Conservation (phyloP, 1,140 invertebrate genomes). For the Drosophila burlai region DNA sequence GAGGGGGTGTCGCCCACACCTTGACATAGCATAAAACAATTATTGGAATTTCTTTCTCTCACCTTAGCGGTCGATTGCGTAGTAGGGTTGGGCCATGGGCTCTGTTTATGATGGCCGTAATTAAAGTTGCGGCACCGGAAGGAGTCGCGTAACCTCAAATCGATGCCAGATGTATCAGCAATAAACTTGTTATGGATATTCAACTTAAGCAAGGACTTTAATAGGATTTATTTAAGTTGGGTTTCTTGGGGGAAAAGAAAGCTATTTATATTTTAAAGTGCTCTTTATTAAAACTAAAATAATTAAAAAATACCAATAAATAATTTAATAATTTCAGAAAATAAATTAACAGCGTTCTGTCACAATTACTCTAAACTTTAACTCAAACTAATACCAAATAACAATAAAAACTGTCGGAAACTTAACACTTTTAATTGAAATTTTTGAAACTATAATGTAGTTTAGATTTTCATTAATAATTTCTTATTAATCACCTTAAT, state of each 20-base stretch:
- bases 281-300: too few species aligned
- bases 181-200: not conserved
- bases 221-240: not conserved
- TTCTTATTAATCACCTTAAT: not conserved
- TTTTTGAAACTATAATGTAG: not conserved
- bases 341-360: too few species aligned
- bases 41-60: slow-evolving; percentile 52
- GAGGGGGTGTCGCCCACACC: slow-evolving; percentile 44
- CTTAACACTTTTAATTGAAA: not conserved
- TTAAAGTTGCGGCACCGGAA: slow-evolving; percentile 40
- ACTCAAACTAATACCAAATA: too few species aligned
- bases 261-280: not conserved
- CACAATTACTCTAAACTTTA: too few species aligned
- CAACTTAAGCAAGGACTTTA: not conserved
- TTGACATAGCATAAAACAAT: slow-evolving; percentile 56
- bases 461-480: not conserved
- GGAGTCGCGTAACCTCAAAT: slow-evolving; percentile 18
- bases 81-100: slow-evolving; percentile 19
- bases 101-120: slow-evolving; percentile 46
- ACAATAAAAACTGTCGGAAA: too few species aligned
- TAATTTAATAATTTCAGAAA: too few species aligned
- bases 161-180: slow-evolving; percentile 39
- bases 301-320: too few species aligned
- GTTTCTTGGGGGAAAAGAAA: not conserved
- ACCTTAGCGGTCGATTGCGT: slow-evolving; percentile 10